Conservation (phyloP, 1,140 invertebrate genomes). For the Bombus confusus region DNA sequence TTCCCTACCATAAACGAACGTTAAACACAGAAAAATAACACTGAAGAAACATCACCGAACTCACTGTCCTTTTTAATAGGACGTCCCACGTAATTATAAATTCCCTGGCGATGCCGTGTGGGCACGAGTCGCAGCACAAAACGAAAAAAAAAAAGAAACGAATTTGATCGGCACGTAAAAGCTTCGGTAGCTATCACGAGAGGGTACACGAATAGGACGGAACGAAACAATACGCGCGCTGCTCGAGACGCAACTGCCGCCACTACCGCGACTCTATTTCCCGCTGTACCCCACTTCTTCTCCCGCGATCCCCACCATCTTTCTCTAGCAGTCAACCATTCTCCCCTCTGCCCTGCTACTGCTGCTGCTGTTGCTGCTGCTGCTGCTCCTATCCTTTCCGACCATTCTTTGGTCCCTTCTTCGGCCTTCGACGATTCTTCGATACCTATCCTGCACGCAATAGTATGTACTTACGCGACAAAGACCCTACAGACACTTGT, state of each 20-base stretch:
- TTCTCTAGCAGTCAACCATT: background rate
- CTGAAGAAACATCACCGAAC: constrained; percentile 53
- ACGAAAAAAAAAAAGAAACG: constrained; percentile 47
- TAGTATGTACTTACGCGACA: constrained; percentile 23
- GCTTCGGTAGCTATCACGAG: constrained; percentile 41
- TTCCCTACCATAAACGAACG: constrained; percentile 25
- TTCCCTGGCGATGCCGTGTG: constrained; percentile 22
- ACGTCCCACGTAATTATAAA: constrained; percentile 34
- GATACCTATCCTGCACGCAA: constrained; percentile 22
- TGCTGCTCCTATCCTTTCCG: constrained; percentile 14
- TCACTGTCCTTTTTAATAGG: constrained; percentile 31
- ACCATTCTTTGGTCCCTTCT: constrained; percentile 49
- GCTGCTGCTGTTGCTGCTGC: background rate
- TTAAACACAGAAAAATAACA: constrained; percentile 41
- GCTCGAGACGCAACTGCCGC: constrained; percentile 75
- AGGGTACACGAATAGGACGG: constrained; percentile 49
- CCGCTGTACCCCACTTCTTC: constrained; percentile 35
- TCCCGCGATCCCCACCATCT: background rate
- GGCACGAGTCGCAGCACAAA: constrained; percentile 41
- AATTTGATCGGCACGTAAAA: constrained; percentile 48
- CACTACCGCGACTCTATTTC: constrained; percentile 32
- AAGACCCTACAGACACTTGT: constrained; percentile 28
- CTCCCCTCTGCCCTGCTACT: constrained; percentile 11
- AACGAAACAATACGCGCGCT: constrained; percentile 66
- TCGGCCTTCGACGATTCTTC: constrained; percentile 54